Conservation (phyloP, 2,113 vertebrate genomes). For the Labeo catla region DNA sequence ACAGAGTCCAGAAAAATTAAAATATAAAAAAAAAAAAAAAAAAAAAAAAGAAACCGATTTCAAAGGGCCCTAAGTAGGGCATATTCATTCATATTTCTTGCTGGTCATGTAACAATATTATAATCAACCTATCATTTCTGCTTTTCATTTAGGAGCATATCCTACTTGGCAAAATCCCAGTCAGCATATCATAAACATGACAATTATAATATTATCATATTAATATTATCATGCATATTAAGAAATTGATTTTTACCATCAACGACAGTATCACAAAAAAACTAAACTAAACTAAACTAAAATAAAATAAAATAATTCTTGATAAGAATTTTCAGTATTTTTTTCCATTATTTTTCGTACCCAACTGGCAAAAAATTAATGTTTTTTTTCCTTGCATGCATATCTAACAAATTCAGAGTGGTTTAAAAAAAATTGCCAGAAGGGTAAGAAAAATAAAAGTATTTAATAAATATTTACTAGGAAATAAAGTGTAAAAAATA, state of each 20-base stretch:
- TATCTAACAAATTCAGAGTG: neutral
- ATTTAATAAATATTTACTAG: neutral
- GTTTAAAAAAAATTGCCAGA: neutral
- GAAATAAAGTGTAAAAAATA: no score
- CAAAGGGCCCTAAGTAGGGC: neutral
- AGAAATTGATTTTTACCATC: neutral
- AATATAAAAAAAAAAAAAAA: no score
- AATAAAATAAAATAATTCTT: neutral
- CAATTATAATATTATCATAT: no score
- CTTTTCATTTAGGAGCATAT: neutral
- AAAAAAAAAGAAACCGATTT: no score
- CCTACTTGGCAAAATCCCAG: neutral
- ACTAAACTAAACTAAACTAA: no score
- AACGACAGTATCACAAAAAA: neutral
- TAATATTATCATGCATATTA: neutral
- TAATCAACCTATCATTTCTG: neutral
- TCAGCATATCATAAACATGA: neutral
- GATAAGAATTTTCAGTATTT: neutral
- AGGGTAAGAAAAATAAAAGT: neutral
- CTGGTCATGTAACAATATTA: neutral
- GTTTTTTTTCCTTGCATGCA: neutral
- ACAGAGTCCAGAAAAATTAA: no score
- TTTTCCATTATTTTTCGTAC: neutral
- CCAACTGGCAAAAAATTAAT: neutral
- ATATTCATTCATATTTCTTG: neutral